Evolutionary conservation across 1,140 invertebrate genomes (phyloP).

Genomic region (Drosophila funebris): DNA sequence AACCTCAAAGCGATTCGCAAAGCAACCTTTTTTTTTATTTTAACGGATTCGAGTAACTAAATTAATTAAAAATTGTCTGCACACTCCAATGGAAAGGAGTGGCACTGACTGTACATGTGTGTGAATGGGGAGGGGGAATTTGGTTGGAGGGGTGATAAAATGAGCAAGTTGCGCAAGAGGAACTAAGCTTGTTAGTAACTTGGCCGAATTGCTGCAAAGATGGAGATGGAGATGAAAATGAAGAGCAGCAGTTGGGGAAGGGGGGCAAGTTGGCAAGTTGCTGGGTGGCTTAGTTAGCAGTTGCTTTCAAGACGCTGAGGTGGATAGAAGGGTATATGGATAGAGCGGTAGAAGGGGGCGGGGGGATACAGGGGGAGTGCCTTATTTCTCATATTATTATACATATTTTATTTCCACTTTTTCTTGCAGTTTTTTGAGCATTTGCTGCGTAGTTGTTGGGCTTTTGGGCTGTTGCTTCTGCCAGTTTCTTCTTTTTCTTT

Average conservation of each 20-base stretch:
- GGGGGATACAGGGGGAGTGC: neutral
- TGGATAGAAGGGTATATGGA: neutral
- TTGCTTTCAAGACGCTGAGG: neutral
- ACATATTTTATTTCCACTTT: conserved; percentile 72
- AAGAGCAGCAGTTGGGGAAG: neutral
- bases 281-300: conserved; percentile 23
- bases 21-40: conserved; percentile 21
- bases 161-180: conserved; percentile 57
- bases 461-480: conserved; percentile 60
- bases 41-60: conserved; percentile 58
- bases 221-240: neutral
- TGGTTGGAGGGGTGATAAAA: conserved; percentile 16
- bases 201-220: conserved; percentile 39
- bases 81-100: no score
- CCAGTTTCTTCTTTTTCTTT: neutral
- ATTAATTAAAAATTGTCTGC: conserved; percentile 63
- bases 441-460: conserved; percentile 55
- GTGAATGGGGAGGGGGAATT: neutral
- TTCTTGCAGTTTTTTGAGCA: conserved; percentile 51
- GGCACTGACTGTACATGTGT: conserved; percentile 8
- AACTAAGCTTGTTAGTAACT: conserved; percentile 80
- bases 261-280: conserved; percentile 36
- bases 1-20: conserved; percentile 11
- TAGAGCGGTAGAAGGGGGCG: neutral
- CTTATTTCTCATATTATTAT: conserved; percentile 77